Evolutionary conservation across 2,888 invertebrate genomes (phyloP).

Genomic region (Hirtodrosophila confusa): DNA sequence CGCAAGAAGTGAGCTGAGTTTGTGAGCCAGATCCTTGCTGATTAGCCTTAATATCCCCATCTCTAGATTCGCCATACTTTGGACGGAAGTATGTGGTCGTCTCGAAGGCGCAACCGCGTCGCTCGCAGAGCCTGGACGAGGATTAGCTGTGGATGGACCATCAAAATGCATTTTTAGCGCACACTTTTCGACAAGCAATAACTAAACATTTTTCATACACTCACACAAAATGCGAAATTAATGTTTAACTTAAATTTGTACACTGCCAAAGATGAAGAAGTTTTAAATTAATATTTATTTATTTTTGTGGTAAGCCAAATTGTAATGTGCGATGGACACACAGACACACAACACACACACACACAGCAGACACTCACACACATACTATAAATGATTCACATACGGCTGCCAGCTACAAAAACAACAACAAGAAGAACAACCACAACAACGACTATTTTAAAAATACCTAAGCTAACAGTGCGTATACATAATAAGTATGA

Average conservation of each 20-base stretch:
- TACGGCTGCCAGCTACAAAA: slow-evolving; percentile 56
- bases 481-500: slow-evolving; percentile 66
- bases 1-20: slow-evolving; percentile 81
- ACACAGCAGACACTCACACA: slow-evolving; percentile 21
- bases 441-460: slow-evolving; percentile 81
- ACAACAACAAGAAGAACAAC: slow-evolving; percentile 46
- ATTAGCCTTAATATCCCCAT: slow-evolving; percentile 38
- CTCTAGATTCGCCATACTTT: slow-evolving; percentile 80
- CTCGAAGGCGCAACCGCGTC: slow-evolving; percentile 62
- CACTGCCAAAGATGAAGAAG: slow-evolving; percentile 76
- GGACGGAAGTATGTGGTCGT: slow-evolving; percentile 81
- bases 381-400: slow-evolving; percentile 34
- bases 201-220: slow-evolving; percentile 42
- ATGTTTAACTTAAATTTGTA: slow-evolving; percentile 66
- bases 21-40: slow-evolving; percentile 23
- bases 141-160: slow-evolving; percentile 49
- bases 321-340: slow-evolving; percentile 45
- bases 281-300: slow-evolving; percentile 41
- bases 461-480: slow-evolving; percentile 70
- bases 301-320: slow-evolving; percentile 67
- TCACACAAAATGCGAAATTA: slow-evolving; percentile 36
- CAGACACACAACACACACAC: slow-evolving; percentile 20
- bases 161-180: slow-evolving; percentile 39
- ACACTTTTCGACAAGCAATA: slow-evolving; percentile 67
- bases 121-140: slow-evolving; percentile 72